These are phyloP conservation scores for Lithophane socia DNA, from an alignment of 2,888 invertebrate species.

Conservation along the genomic window DNA sequence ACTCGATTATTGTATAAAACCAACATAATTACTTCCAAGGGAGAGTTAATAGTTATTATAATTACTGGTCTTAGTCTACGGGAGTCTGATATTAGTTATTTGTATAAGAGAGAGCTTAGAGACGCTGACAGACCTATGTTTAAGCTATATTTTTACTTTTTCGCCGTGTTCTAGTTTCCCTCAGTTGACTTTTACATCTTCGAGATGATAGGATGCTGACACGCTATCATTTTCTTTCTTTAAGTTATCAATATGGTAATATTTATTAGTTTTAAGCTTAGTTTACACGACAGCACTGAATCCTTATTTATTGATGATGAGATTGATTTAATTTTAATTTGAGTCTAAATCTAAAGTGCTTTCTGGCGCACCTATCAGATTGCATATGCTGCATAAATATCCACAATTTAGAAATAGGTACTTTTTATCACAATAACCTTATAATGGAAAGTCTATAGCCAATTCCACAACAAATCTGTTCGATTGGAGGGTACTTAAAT, in stretches of 20 bases:
- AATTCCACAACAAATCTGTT: constrained; percentile 24
- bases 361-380: neutral
- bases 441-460: constrained; percentile 8
- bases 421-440: constrained; percentile 4
- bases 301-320: neutral
- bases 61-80: constrained; percentile 55
- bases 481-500: constrained; percentile 33
- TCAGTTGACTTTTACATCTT: constrained; percentile 53
- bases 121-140: constrained; percentile 49
- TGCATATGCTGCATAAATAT: neutral
- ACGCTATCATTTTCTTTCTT: constrained; percentile 56
- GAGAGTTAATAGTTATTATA: constrained; percentile 64
- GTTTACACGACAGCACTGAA: constrained; percentile 21
- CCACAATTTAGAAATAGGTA: constrained; percentile 2
- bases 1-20: constrained; percentile 66
- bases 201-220: constrained; percentile 53
- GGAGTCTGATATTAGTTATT: constrained; percentile 49
- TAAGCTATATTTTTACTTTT: constrained; percentile 53
- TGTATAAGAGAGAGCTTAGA: constrained; percentile 56
- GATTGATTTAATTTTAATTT: constrained; percentile 8
- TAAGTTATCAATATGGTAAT: constrained; percentile 45
- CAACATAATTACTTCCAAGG: constrained; percentile 64
- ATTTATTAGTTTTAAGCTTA: constrained; percentile 44
- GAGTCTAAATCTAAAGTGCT: neutral
- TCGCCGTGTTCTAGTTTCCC: constrained; percentile 53